Conservation (phyloP, 2,888 invertebrate genomes). For the Meloe dianella region DNA sequence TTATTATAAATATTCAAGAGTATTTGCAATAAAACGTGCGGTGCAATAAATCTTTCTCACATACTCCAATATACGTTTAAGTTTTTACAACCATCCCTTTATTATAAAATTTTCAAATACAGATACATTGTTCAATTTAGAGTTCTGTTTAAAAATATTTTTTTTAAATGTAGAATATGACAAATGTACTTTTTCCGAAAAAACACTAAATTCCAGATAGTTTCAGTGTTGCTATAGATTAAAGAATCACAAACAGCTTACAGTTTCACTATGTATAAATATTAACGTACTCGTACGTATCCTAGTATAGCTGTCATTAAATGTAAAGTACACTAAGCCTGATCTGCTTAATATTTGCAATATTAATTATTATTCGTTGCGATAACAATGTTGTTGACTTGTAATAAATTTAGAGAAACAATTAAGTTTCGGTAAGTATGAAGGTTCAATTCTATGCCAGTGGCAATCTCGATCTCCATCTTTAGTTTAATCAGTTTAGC, state of each 20-base stretch:
- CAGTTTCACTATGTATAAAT: constrained; percentile 31
- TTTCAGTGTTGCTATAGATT: constrained; percentile 34
- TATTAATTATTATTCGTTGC: constrained; percentile 3
- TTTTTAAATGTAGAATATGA: constrained; percentile 34
- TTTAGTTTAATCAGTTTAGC: no score
- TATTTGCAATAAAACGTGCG: constrained; percentile 33
- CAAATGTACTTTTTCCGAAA: constrained; percentile 38
- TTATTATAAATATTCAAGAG: constrained; percentile 33
- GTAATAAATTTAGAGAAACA: background rate
- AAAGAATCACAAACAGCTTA: constrained; percentile 35
- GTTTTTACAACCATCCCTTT: constrained; percentile 23
- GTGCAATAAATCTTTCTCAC: constrained; percentile 31
- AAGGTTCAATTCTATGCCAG: background rate
- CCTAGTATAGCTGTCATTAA: background rate
- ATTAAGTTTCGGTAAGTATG: background rate
- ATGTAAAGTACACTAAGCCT: background rate
- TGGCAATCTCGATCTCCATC: background rate
- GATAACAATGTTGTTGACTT: background rate
- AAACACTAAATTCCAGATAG: constrained; percentile 31
- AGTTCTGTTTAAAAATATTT: background rate
- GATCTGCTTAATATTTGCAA: background rate
- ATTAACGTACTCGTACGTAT: constrained; percentile 26
- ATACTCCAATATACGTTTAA: constrained; percentile 27
- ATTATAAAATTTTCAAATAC: constrained; percentile 14
- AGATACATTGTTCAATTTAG: background rate